phyloP scores from a whole-genome alignment of 2,113 vertebrate species.

The Probosciger aterrimus region DNA sequence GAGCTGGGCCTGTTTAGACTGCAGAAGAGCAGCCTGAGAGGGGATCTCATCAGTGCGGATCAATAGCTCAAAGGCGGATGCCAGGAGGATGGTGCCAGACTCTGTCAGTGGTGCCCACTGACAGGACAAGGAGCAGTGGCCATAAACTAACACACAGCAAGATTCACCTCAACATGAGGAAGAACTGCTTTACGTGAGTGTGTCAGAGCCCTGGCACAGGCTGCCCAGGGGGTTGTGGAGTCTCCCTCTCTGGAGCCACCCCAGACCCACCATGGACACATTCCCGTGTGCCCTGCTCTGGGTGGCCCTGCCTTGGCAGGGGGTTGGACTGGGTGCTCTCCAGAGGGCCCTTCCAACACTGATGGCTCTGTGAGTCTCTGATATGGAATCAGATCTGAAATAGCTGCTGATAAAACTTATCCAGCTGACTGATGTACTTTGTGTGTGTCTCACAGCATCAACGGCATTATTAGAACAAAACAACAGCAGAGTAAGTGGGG shows the following conservation, averaged over 20 bases:
- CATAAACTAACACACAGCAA: not conserved
- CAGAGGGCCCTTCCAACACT: not conserved
- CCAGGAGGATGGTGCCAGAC: not conserved
- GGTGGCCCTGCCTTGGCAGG: not conserved
- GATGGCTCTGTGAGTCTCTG: not conserved
- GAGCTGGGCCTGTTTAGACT: not conserved
- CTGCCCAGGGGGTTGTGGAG: not conserved
- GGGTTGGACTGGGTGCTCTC: not conserved
- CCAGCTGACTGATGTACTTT: not conserved
- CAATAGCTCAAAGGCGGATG: accelerated
- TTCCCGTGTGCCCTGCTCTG: not conserved
- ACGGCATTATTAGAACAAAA: not conserved
- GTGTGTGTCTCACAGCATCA: not conserved
- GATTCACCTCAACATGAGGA: not conserved
- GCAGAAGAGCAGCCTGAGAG: not conserved
- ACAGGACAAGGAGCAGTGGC: accelerated
- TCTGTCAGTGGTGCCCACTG: accelerated
- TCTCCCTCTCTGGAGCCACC: not conserved
- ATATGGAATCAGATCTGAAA: not conserved
- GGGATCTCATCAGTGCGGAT: not conserved
- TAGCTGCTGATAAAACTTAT: not conserved
- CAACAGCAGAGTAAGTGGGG: not conserved
- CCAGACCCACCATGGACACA: not conserved
- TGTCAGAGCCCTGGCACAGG: not conserved
- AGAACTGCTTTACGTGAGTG: accelerated